Evolutionary conservation across 1,140 invertebrate species (phyloP), one percentile per base, ranked within the genome.

Genomic region (Drosophila simulans): DNA sequence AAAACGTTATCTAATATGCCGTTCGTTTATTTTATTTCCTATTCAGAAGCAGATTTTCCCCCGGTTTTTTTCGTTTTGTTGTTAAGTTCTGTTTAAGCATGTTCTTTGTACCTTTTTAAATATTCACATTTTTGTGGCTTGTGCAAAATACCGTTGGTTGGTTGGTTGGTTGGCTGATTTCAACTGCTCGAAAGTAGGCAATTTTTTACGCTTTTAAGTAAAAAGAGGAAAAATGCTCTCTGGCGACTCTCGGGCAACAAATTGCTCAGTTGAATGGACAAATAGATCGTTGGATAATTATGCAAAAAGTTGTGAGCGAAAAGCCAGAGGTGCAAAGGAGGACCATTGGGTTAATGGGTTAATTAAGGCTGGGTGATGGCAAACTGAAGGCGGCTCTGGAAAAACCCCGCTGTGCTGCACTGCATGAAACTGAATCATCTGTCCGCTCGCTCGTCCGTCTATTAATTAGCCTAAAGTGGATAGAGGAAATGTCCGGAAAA

Each of bases 391-490:
- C 17, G 27, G 31, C 8, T 0, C 27, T 35, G 46, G 15, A 10
- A 22, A 13, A 22, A 12, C n/a, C 46, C 43, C 2, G 34, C 31
- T 22, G 35, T 37, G n/a, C 37, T 27, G 13, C 17, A 34, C 17
- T 15, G 15, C 40, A 17, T 27, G 57, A 31, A 63, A 49, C 46
- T 40, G 43, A 40, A 59, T 55, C 71, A 74, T 55, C 39, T 58
- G 60, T 55, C 12, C 35, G 56, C 31, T 43, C 39, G 56, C 62
- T 52, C 31, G 54, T 53, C 73, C 73, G 51, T 55, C 74, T 77
- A 79, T 71, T 84, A 84, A 84, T 84, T 84, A 84, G 71, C 60
- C 72, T 15, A 66, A 75, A 75, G 71, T 65, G 72, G 72, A 64
- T 65, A 46, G 53, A 10, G 54, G 27, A 65, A 74, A 70, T 70